These are phyloP conservation scores for Macrosoma leucophasiata DNA, from an alignment of 2,888 invertebrate species.

Conservation along the genomic window DNA sequence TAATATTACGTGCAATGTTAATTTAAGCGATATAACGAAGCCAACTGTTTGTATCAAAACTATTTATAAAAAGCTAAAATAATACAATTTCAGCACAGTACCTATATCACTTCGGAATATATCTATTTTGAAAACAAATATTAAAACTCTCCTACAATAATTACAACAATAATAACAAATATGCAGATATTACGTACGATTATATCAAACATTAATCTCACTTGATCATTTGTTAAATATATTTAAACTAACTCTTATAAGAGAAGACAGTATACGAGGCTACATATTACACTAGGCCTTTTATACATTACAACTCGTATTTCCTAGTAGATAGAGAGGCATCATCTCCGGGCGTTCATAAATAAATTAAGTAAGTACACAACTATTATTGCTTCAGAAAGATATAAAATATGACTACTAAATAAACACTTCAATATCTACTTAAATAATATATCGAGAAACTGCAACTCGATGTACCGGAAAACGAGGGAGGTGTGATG, in stretches of 20 bases:
- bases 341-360: too few species aligned
- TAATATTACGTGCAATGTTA: conserved; percentile 28
- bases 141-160: conserved; percentile 73
- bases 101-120: conserved; percentile 51
- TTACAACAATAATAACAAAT: conserved; percentile 71
- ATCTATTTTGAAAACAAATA: conserved; percentile 62
- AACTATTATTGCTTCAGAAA: too few species aligned
- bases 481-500: too few species aligned
- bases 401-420: too few species aligned
- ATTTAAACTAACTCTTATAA: conserved; percentile 45
- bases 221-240: conserved; percentile 62
- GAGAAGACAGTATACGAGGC: conserved; percentile 44
- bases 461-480: too few species aligned
- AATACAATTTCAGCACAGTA: conserved; percentile 42
- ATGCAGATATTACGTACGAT: conserved; percentile 51
- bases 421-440: too few species aligned
- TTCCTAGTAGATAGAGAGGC: conserved; percentile 9
- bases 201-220: conserved; percentile 70
- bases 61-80: conserved; percentile 41
- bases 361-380: too few species aligned
- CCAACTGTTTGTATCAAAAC: conserved; percentile 35
- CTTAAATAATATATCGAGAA: too few species aligned
- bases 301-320: conserved; percentile 28
- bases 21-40: conserved; percentile 38
- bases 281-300: conserved; percentile 48